phyloP scores from a whole-genome alignment of 1,140 invertebrate species.

The Rhagoletis zephyria region DNA sequence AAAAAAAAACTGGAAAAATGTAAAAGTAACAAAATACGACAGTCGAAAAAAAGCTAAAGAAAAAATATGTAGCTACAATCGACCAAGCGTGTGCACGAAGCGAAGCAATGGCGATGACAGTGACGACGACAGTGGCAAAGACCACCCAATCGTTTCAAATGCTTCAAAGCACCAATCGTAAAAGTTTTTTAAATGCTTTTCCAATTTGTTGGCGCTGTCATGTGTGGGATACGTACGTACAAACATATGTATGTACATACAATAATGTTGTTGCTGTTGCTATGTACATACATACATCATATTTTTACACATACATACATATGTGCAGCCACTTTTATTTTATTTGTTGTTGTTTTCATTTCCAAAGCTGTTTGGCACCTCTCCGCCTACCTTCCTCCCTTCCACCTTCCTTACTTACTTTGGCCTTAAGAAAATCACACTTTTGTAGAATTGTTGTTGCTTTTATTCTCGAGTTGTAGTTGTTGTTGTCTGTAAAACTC shows the following conservation, averaged over 20 bases:
- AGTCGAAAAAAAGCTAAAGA: background rate
- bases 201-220: slow-evolving; percentile 32
- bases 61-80: background rate
- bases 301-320: too few relatives aligned
- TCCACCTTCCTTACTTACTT: background rate
- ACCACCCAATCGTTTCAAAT: slow-evolving; percentile 47
- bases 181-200: slow-evolving; percentile 52
- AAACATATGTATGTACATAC: too few relatives aligned
- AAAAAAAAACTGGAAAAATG: background rate
- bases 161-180: slow-evolving; percentile 53
- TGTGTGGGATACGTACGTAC: background rate
- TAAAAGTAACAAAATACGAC: background rate
- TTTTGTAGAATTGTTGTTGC: background rate
- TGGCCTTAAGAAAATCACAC: background rate
- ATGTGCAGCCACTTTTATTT: background rate
- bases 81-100: background rate
- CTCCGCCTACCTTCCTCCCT: background rate
- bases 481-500: background rate
- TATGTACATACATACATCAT: too few relatives aligned
- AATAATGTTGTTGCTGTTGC: background rate
- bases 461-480: background rate
- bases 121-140: slow-evolving; percentile 9
- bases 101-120: background rate
- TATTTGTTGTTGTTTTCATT: background rate
- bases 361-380: background rate